A percentile compares a stretch with the other conserved stretches of the same genome.
phyloP scores from a whole-genome alignment of 2,888 invertebrate species.

The Aspidiotus rigidus region DNA sequence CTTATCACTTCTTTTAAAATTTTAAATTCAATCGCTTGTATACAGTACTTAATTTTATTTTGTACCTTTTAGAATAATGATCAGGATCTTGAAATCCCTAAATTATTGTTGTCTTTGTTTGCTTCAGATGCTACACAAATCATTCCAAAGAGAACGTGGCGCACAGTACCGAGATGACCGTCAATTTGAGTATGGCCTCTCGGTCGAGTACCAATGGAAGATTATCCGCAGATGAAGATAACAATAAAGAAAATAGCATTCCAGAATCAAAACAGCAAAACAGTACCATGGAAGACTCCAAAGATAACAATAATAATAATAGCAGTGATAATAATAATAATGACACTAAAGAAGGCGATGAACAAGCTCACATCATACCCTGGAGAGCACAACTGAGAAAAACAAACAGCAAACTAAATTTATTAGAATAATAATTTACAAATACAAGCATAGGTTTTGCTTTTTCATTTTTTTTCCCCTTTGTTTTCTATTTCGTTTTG shows the following conservation, averaged over 20 bases:
- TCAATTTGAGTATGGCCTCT: constrained; percentile 2
- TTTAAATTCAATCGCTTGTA: no score
- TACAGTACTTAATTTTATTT: no score
- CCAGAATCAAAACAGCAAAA: constrained; percentile 39
- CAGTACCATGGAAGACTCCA: constrained; percentile 21
- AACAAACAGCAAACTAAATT: constrained; percentile 79
- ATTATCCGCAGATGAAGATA: constrained; percentile 21
- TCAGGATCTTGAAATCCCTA: neutral
- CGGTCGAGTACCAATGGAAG: constrained; percentile 28
- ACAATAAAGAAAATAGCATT: constrained; percentile 44
- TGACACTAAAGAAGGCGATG: constrained; percentile 47
- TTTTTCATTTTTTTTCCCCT: no score
- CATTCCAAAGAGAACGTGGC: constrained; percentile 20
- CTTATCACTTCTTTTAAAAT: no score
- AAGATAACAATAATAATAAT: neutral
- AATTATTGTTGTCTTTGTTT: neutral
- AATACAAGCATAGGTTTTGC: no score
- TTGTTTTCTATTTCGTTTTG: neutral
- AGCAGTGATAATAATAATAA: no score
- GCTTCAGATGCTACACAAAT: constrained; percentile 4
- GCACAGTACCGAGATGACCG: constrained; percentile 21
- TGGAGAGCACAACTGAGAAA: constrained; percentile 83
- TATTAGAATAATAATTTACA: constrained; percentile 53
- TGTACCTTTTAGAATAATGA: no score
- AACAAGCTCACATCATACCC: constrained; percentile 63